phyloP scores from a whole-genome alignment of 2,113 vertebrate species.

The Galeopterus variegatus region DNA sequence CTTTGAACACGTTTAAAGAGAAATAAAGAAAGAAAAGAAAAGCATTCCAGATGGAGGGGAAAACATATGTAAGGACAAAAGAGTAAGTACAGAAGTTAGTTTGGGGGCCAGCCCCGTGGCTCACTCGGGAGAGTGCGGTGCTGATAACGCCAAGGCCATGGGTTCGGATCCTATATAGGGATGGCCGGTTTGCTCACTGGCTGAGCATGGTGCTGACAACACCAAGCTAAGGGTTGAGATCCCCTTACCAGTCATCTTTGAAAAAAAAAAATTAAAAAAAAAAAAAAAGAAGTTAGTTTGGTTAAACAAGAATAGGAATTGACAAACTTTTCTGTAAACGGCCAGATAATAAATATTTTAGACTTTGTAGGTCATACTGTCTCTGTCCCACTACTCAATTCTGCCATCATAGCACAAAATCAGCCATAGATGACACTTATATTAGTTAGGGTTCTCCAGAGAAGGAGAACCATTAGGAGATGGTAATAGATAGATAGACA shows the following conservation, averaged over 20 bases:
- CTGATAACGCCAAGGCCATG: too few species aligned
- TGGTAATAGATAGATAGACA: not conserved
- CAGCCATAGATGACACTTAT: not conserved
- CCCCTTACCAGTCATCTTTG: too few species aligned
- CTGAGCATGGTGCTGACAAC: too few species aligned
- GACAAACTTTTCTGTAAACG: conserved; percentile 24
- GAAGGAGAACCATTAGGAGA: not conserved
- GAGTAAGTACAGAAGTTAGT: conserved; percentile 30
- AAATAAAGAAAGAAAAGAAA: not conserved
- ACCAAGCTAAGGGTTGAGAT: too few species aligned
- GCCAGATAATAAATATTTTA: conserved; percentile 5
- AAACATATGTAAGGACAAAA: not conserved
- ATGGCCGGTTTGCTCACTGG: too few species aligned
- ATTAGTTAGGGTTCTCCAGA: not conserved
- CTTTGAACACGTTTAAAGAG: conserved; percentile 19
- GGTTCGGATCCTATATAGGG: too few species aligned
- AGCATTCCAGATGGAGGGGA: not conserved
- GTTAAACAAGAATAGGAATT: not conserved
- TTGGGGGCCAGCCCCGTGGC: too few species aligned
- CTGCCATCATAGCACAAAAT: not conserved
- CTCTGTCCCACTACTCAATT: not conserved
- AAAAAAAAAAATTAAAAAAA: too few species aligned
- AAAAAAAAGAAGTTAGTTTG: conserved; percentile 55
- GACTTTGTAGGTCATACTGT: not conserved
- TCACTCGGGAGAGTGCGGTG: too few species aligned